Conservation (phyloP, 2,113 vertebrate species). For the Crypturellus undulatus region DNA sequence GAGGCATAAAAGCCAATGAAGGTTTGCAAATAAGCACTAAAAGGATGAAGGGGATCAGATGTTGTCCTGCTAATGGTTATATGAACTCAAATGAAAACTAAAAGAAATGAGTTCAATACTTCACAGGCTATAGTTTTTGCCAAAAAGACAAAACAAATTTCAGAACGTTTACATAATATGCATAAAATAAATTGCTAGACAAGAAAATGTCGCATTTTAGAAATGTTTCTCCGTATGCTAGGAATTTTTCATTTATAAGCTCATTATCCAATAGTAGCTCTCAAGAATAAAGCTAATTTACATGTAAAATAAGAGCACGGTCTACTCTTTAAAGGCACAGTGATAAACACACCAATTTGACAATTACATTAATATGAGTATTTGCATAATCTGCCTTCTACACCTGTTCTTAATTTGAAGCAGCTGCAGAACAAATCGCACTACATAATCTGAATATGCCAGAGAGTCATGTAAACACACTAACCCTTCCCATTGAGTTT, state of each 20-base stretch:
- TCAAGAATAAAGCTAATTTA: conserved; percentile 82
- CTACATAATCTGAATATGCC: conserved; percentile 67
- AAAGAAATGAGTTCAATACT: neutral
- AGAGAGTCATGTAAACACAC: conserved; percentile 29
- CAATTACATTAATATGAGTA: conserved; percentile 84
- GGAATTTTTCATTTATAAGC: conserved; percentile 67
- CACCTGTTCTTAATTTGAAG: conserved; percentile 85
- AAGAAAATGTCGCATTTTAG: conserved; percentile 56
- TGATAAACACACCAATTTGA: conserved; percentile 85
- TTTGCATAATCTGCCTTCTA: conserved; percentile 84
- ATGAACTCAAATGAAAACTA: neutral
- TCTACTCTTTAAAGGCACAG: conserved; percentile 81
- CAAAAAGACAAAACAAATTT: conserved; percentile 5
- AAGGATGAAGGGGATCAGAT: neutral
- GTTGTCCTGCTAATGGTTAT: neutral
- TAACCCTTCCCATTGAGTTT: conserved; percentile 26
- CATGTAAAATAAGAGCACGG: conserved; percentile 82
- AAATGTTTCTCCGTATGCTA: conserved; percentile 46
- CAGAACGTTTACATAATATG: neutral
- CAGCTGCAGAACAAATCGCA: conserved; percentile 80
- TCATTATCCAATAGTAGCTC: conserved; percentile 76
- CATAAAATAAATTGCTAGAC: neutral
- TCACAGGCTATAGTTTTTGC: neutral
- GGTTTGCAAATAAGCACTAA: neutral
- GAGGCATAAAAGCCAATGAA: neutral